Evolutionary conservation across 1,140 invertebrate genomes (phyloP), one percentile per base, ranked within the genome.

Genomic region (Listronotus bonariensis): DNA sequence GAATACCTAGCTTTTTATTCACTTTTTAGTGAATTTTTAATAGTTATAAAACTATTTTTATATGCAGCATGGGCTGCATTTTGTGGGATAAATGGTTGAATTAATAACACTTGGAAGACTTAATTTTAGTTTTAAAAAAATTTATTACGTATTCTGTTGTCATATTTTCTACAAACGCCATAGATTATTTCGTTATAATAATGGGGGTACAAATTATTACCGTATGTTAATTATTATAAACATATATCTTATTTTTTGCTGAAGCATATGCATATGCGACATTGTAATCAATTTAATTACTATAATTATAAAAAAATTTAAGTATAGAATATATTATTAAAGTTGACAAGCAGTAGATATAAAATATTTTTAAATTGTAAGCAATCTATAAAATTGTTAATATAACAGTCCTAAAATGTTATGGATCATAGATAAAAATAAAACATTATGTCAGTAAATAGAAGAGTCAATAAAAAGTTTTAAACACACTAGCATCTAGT

Each of bases 101-200:
- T 36, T 48, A 48, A 48, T 48, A 48, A 48, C 10, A 48, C 45
- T 48, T 48, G 14, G 45, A 48, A 48, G 45, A 20, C 10, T 48
- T 48, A 20, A 20, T 48, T 48, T 48, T 48, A 48, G 45, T 48
- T 48, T 48, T 9, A 26, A 48, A 48, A 48, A 3, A 12, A 3
- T 48, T 48, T 48, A 48, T 48, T 48, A 48, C 18, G 45, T 18
- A 48, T 36, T 36, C 11, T 20, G 45, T 12, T 2, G 45, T 20
- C 26, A 48, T 48, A 48, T 15, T 15, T 48, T 48, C 18, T 48
- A 48, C 45, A 48, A 48, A 48, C 45, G 45, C 45, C 45, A 48
- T 48, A 9, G 12, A 48, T 20, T 17, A 1, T 48, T 26, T 48
- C 18, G 18, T 12, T 18, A 43, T 48, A 48, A 18, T 18, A 20